Evolutionary conservation across 2,113 vertebrate species (phyloP).

Genomic region (Chionomys nivalis): DNA sequence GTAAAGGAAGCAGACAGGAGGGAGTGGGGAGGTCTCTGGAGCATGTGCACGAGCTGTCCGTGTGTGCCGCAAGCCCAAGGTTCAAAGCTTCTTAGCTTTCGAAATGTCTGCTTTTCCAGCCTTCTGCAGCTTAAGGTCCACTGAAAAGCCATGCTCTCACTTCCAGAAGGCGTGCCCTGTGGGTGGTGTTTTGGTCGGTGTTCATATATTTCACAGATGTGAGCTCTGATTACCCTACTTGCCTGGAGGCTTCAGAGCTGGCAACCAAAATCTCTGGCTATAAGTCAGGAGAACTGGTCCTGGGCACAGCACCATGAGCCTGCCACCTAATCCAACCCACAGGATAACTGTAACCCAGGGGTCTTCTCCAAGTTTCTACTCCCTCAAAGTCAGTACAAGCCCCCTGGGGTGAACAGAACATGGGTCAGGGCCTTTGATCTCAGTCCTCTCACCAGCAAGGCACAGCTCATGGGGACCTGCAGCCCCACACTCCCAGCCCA

Average conservation of each 20-base stretch:
- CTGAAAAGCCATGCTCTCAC: not conserved
- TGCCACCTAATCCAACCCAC: not conserved
- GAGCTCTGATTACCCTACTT: not conserved
- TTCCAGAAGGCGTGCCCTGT: not conserved
- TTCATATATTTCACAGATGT: not conserved
- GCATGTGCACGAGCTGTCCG: not conserved
- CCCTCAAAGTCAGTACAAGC: accelerated
- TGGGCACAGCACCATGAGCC: not conserved
- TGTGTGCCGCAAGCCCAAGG: not conserved
- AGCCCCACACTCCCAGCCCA: not conserved
- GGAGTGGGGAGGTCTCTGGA: not conserved
- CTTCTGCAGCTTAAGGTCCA: not conserved
- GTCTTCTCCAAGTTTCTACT: not conserved
- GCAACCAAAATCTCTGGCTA: not conserved
- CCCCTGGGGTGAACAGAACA: not conserved
- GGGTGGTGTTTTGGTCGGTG: not conserved
- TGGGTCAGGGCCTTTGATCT: no score
- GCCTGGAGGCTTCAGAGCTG: not conserved
- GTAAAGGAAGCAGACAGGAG: not conserved
- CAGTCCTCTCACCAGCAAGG: not conserved
- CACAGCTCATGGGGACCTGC: not conserved
- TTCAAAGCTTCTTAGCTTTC: not conserved
- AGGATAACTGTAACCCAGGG: not conserved
- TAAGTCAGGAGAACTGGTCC: not conserved
- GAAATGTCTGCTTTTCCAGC: not conserved